These are phyloP conservation scores for Dicycla oo DNA, from an alignment of 2,888 invertebrate species.

Conservation along the genomic window DNA sequence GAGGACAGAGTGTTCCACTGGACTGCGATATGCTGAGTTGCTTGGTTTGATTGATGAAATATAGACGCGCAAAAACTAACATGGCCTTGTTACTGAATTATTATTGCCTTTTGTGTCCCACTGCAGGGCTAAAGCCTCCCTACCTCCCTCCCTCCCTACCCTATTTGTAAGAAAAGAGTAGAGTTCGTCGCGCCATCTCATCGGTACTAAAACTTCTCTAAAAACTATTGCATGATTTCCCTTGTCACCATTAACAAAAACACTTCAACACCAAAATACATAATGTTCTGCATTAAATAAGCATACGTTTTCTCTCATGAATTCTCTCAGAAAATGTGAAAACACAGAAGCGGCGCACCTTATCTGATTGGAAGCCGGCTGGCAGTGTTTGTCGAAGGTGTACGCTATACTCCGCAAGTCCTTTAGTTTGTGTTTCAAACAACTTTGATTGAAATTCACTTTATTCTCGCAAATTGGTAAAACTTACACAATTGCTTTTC, in stretches of 20 bases:
- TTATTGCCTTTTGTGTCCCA: too few relatives aligned
- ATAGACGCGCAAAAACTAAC: not conserved
- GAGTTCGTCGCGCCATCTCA: too few relatives aligned
- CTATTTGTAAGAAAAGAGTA: too few relatives aligned
- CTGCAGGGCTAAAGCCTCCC: too few relatives aligned
- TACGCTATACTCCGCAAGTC: constrained; percentile 69
- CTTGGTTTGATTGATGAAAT: not conserved
- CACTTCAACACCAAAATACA: constrained; percentile 13
- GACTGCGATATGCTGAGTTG: too few relatives aligned
- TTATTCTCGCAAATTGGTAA: constrained; percentile 86
- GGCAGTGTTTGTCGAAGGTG: constrained; percentile 77
- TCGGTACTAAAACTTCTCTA: too few relatives aligned
- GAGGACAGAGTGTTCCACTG: too few relatives aligned
- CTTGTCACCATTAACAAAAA: not conserved
- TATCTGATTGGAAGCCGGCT: constrained; percentile 62
- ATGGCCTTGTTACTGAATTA: too few relatives aligned
- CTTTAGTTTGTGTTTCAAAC: constrained; percentile 81
- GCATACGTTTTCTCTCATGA: constrained; percentile 46
- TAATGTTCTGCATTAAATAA: constrained; percentile 28
- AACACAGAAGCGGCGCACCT: constrained; percentile 49
- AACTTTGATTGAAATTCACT: constrained; percentile 87
- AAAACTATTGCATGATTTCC: not conserved
- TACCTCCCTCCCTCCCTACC: too few relatives aligned
- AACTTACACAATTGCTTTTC: constrained; percentile 86
- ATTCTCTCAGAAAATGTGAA: constrained; percentile 51